phyloP scores from a whole-genome alignment of 64 coral and sea anemone genomes.

The Porites australiensis region DNA sequence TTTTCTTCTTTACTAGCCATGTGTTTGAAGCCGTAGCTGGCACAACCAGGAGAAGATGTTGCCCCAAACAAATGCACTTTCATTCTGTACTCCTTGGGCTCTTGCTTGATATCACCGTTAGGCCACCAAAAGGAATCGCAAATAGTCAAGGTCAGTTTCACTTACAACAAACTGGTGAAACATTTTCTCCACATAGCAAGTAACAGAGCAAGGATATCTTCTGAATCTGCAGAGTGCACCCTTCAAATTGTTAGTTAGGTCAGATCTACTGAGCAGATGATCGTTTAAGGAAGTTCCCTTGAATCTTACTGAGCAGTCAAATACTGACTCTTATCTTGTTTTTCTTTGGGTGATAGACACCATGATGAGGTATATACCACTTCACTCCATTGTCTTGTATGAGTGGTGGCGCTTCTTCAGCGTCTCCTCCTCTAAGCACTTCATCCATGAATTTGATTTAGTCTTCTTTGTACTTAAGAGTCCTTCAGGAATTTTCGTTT shows the following conservation, averaged over 20 bases:
- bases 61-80: background rate
- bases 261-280: background rate
- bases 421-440: background rate
- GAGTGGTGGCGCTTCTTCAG: background rate
- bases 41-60: background rate
- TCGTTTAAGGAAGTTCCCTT: background rate
- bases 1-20: slow-evolving; percentile 28
- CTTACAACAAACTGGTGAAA: background rate
- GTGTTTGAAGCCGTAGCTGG: slow-evolving; percentile 13
- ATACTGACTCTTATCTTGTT: slow-evolving; percentile 15
- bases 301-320: slow-evolving; percentile 3
- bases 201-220: slow-evolving; percentile 14
- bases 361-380: slow-evolving; percentile 5
- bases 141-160: background rate
- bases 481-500: slow-evolving; percentile 3
- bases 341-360: slow-evolving; percentile 4
- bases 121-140: slow-evolving; percentile 22
- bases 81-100: slow-evolving; percentile 10
- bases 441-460: slow-evolving; percentile 6
- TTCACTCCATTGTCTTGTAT: background rate
- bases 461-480: background rate
- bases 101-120: background rate
- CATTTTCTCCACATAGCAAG: slow-evolving; percentile 7
- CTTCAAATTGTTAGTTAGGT: background rate
- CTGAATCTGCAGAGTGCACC: slow-evolving; percentile 8